Evolutionary conservation across 1,140 invertebrate species (phyloP), one percentile per base, ranked within the genome.

Genomic region (Eulimnadia texana): DNA sequence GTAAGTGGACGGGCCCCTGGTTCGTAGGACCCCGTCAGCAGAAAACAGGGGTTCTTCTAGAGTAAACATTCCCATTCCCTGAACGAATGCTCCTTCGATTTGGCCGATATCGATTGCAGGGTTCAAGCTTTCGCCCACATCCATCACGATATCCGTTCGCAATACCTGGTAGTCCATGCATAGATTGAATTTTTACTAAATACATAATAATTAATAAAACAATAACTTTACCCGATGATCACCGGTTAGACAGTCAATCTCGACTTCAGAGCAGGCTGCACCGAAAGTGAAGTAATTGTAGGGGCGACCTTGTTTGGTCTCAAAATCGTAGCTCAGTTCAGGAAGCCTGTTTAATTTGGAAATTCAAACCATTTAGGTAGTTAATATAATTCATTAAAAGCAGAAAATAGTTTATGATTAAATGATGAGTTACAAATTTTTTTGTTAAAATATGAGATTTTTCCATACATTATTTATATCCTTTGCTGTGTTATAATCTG

Each of bases 101-200:
- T 97, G 93, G 0, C 93, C 93, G 69, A 97, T 89, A 67, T 98
- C 93, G 66, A 97, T 93, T 0, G 92, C 91, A 24, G 93, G 93
- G 76, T 97, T 97, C 27, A 97, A 73, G 75, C 90, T 94, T 62
- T 89, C 82, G 20, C 87, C 87, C 57, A 96, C 77, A 75, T 97
- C 93, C 93, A 96, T 96, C 0, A 97, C 90, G 67, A 97, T 96
- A 68, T 97, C 89, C 2, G 87, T 88, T 70, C 84, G 79, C 51
- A 92, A 69, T 6, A 95, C 84, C 83, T 84, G 65, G 51, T 66
- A 59, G n/a, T 49, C 11, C 62, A 50, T 20, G 3, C 10, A 19
- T 13, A 55, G 19, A 23, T 1, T 52, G 58, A 61, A 62, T 52
- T 42, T 23, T 2, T 42, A 28, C 28, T 52, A 29, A 27, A n/a